phyloP scores from a whole-genome alignment of 2,113 vertebrate species.

The Platycercus adscitus region DNA sequence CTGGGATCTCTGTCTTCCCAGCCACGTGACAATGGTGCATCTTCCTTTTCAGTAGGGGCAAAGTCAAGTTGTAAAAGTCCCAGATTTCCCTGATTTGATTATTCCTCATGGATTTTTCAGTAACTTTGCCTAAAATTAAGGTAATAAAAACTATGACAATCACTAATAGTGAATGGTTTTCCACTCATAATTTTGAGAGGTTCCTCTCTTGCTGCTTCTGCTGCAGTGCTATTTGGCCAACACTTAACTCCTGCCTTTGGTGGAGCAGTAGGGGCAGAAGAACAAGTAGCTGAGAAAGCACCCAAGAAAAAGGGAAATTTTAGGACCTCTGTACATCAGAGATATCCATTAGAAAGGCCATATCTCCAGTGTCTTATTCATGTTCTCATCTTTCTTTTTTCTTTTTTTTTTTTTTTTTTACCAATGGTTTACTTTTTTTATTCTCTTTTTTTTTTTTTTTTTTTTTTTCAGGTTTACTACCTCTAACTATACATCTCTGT shows the following conservation, averaged over 20 bases:
- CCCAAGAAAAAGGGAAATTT: not conserved
- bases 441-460: too few relatives aligned
- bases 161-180: not conserved
- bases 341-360: not conserved
- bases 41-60: not conserved
- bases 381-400: not conserved
- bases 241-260: fast-evolving
- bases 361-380: not conserved
- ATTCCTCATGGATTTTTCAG: not conserved
- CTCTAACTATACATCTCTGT: not conserved
- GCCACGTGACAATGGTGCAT: fast-evolving
- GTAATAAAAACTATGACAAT: not conserved
- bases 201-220: not conserved
- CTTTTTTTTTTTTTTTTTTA: too few relatives aligned
- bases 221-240: not conserved
- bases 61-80: not conserved
- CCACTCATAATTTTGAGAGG: not conserved
- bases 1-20: not conserved
- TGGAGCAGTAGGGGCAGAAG: not conserved
- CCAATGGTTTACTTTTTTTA: too few relatives aligned
- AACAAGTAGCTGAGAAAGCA: not conserved
- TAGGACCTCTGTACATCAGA: too few relatives aligned
- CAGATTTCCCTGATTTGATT: not conserved
- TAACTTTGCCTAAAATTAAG: not conserved
- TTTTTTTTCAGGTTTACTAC: not conserved